Evolutionary conservation across 2,797 vertebrate species (phyloP), one percentile per base, ranked within the genome.

Genomic region (Merluccius polli): DNA sequence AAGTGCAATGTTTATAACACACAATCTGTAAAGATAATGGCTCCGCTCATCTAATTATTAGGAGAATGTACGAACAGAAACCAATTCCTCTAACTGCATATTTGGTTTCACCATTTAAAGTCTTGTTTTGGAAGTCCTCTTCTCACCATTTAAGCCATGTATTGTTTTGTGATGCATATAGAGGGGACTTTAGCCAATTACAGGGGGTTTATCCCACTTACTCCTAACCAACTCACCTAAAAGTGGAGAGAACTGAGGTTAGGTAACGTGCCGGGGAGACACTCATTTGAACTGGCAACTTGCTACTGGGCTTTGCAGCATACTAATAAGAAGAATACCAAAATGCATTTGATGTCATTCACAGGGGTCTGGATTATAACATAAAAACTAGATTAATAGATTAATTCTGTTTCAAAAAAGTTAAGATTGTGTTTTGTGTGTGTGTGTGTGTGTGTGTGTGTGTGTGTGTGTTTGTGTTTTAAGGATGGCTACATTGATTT

Each of bases 401-500:
- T 59, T 27, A 7, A n/a, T 59, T 59, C 10, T 59, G 18, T n/a
- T n/a, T n/a, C n/a, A n/a, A n/a, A n/a, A n/a, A n/a, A n/a, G 33
- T 35, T n/a, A n/a, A n/a, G n/a, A n/a, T n/a, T n/a, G n/a, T n/a
- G n/a, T n/a, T n/a, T n/a, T 63, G 59, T 63, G 48, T 24, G n/a
- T 27, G 24, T 27, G n/a, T 27, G 24, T 27, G n/a, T 27, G 59
- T 27, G 59, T 63, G 52, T 59, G 52, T 59, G 52, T 13, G 21
- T 63, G 59, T 63, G 59, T 12, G n/a, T 27, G 59, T 27, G 59
- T 29, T n/a, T 65, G 59, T 59, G 59, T 29, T 10, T 65, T 3
- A 65, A 96, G 95, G 95, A 95, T 44, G 95, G 95, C 3, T 95
- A 85, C 73, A 95, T 95, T 63, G 95, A 95, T 77, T 96, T 96